phyloP scores from a whole-genome alignment of 1,140 invertebrate genomes.

The Euwallacea fornicatus region DNA sequence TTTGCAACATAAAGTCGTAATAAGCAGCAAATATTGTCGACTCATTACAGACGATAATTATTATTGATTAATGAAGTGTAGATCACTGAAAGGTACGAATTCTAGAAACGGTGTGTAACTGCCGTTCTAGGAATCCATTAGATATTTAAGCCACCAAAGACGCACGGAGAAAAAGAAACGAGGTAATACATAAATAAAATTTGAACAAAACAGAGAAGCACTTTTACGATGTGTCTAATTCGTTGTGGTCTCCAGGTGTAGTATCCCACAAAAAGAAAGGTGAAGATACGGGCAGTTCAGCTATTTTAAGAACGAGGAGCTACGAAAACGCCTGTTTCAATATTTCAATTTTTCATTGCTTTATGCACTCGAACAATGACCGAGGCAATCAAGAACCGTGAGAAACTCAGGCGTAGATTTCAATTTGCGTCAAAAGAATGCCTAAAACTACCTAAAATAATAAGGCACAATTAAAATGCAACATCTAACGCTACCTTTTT shows the following conservation, averaged over 20 bases:
- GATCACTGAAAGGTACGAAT: too few relatives aligned
- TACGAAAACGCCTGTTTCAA: too few relatives aligned
- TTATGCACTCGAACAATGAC: too few relatives aligned
- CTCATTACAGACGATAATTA: too few relatives aligned
- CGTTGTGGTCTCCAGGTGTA: slow-evolving; percentile 13
- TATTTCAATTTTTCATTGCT: too few relatives aligned
- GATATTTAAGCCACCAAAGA: background rate
- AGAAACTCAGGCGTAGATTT: background rate
- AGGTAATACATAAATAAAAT: slow-evolving; percentile 13
- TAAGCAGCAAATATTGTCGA: too few relatives aligned
- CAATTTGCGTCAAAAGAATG: slow-evolving; percentile 1
- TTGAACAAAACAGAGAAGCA: slow-evolving; percentile 12
- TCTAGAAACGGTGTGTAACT: too few relatives aligned
- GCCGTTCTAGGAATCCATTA: too few relatives aligned
- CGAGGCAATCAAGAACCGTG: too few relatives aligned
- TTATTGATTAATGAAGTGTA: slow-evolving; percentile 1
- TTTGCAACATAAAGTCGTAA: too few relatives aligned
- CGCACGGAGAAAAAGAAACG: background rate
- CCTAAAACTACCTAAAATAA: slow-evolving; percentile 10
- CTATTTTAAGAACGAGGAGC: background rate
- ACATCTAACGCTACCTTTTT: slow-evolving; percentile 3
- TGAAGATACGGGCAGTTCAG: background rate
- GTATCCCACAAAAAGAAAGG: background rate
- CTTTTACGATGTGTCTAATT: slow-evolving; percentile 12
- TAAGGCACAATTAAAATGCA: slow-evolving; percentile 14